These are phyloP conservation scores for Colletes gigas DNA, from an alignment of 1,140 invertebrate genomes.

Conservation along the genomic window DNA sequence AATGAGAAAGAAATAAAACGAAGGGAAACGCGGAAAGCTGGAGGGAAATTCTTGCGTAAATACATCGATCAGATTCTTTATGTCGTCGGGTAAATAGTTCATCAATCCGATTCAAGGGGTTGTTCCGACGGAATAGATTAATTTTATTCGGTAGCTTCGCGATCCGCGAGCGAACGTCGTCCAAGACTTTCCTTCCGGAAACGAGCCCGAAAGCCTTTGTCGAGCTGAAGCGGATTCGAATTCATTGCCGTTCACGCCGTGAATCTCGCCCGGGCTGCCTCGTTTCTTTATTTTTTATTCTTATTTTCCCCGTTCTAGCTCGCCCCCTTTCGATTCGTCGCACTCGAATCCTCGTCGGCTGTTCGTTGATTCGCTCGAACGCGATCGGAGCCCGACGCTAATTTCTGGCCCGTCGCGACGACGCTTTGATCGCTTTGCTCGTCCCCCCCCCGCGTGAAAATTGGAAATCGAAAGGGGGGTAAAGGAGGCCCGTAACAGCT, in stretches of 20 bases:
- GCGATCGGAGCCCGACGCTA: neutral
- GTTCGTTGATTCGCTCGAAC: neutral
- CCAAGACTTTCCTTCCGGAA: conserved; percentile 43
- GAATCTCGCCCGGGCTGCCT: neutral
- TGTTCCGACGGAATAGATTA: conserved; percentile 75
- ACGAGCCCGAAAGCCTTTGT: conserved; percentile 34
- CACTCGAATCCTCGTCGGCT: too few relatives aligned
- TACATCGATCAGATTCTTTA: conserved; percentile 78
- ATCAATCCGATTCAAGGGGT: conserved; percentile 75
- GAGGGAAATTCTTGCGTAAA: conserved; percentile 73
- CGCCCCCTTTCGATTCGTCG: neutral
- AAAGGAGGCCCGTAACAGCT: too few relatives aligned
- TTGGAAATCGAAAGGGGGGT: neutral
- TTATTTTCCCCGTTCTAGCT: neutral
- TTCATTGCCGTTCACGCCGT: conserved; percentile 33
- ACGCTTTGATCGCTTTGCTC: neutral
- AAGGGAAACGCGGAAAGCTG: conserved; percentile 34
- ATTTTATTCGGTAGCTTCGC: conserved; percentile 60
- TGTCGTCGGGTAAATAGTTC: conserved; percentile 75
- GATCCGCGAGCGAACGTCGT: conserved; percentile 21
- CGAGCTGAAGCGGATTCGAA: conserved; percentile 36
- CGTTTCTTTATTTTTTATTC: neutral
- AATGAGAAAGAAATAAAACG: conserved; percentile 36
- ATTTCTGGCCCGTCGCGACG: neutral
- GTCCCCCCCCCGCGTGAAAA: too few relatives aligned